Evolutionary conservation across 2,797 vertebrate species (phyloP).

Genomic region (Onychomys arenicola): DNA sequence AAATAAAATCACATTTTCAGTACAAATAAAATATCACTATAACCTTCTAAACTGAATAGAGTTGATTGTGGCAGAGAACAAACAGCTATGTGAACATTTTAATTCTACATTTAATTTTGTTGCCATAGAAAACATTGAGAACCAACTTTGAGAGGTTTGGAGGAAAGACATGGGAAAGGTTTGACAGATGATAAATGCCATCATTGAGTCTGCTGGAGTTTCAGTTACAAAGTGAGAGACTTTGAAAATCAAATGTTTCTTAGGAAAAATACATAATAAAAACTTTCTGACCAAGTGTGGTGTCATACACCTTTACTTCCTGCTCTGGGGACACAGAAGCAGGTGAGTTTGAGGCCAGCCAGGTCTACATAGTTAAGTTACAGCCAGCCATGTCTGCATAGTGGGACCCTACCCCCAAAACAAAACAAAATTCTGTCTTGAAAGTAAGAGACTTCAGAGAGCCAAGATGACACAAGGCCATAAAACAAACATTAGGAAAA

Average conservation of each 20-base stretch:
- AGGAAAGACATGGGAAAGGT: not conserved
- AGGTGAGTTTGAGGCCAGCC: not conserved
- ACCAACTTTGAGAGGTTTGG: not conserved
- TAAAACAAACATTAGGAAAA: not conserved
- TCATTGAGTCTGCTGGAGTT: not conserved
- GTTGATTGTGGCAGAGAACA: not conserved
- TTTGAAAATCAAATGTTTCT: not conserved
- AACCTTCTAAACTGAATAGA: not conserved
- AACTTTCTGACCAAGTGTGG: not conserved
- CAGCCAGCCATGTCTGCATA: not conserved
- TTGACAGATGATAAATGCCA: not conserved
- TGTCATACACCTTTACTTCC: not conserved
- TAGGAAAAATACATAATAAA: not conserved
- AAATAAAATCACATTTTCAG: too few relatives aligned
- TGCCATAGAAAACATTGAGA: not conserved
- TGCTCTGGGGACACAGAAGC: not conserved
- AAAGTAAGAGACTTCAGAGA: not conserved
- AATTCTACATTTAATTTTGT: not conserved
- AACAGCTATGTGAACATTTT: not conserved
- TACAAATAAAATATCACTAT: too few relatives aligned
- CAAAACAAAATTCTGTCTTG: not conserved
- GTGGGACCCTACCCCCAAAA: not conserved
- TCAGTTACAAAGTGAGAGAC: not conserved
- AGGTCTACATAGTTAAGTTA: not conserved
- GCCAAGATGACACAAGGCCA: not conserved